These are phyloP conservation scores for Xyliphius kryptos DNA, from an alignment of 2,113 vertebrate genomes.

Conservation along the genomic window DNA sequence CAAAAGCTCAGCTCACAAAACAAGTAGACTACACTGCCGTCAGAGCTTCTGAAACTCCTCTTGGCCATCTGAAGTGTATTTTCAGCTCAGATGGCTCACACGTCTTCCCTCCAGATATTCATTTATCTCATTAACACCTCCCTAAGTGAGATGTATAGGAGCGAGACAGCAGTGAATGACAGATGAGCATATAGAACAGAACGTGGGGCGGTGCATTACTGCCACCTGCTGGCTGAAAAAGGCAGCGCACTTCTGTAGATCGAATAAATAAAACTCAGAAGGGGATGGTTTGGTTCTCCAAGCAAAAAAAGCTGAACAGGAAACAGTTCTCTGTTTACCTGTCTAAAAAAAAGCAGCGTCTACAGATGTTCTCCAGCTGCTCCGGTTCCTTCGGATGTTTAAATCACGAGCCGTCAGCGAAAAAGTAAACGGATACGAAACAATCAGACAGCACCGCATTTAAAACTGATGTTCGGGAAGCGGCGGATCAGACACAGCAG, in stretches of 20 bases:
- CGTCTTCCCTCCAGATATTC: neutral
- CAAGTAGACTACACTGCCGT: too few species aligned
- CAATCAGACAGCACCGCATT: too few species aligned
- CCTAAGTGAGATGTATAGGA: conserved; percentile 11
- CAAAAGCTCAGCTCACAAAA: neutral
- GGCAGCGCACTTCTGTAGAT: neutral
- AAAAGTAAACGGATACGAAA: too few species aligned
- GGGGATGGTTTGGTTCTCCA: neutral
- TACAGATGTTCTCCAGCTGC: too few species aligned
- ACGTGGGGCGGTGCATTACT: neutral
- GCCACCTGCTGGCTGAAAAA: conserved; percentile 8
- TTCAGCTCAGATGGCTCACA: conserved; percentile 9
- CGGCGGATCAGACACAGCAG: too few species aligned
- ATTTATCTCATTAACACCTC: conserved; percentile 23
- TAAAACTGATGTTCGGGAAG: too few species aligned
- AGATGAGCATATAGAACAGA: neutral
- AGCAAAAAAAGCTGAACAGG: too few species aligned
- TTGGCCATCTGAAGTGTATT: conserved; percentile 1
- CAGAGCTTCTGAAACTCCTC: neutral
- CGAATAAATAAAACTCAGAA: too few species aligned
- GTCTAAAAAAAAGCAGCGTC: too few species aligned
- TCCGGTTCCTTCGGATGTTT: too few species aligned
- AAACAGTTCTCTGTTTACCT: too few species aligned
- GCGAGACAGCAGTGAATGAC: neutral
- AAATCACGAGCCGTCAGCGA: too few species aligned